Conservation (phyloP, 2,888 invertebrate genomes). For the Muschampia plurimacula region DNA sequence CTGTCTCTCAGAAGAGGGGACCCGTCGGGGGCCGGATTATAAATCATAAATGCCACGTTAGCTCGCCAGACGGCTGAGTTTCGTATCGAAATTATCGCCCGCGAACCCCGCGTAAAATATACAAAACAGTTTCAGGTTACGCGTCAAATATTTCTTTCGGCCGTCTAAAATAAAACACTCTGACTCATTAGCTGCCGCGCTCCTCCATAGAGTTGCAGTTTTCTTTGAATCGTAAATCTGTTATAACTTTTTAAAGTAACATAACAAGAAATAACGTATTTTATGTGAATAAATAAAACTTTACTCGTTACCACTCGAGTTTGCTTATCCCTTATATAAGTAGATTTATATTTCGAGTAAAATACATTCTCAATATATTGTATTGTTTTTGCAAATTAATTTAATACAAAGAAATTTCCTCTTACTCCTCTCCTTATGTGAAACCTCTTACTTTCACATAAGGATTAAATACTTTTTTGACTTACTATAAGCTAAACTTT, state of each 20-base stretch:
- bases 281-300: not conserved
- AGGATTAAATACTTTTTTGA: too few species aligned
- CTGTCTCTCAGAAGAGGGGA: conserved; percentile 75
- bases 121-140: conserved; percentile 81
- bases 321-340: not conserved
- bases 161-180: conserved; percentile 65
- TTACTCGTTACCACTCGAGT: not conserved
- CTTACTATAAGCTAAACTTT: too few species aligned
- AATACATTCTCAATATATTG: too few species aligned
- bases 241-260: conserved; percentile 19
- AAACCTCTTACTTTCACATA: not conserved
- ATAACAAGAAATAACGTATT: conserved; percentile 22
- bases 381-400: too few species aligned
- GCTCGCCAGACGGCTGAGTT: conserved; percentile 61
- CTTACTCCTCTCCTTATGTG: too few species aligned
- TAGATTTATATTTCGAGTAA: not conserved
- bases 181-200: conserved; percentile 63
- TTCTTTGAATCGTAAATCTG: conserved; percentile 29
- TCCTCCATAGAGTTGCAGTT: conserved; percentile 40
- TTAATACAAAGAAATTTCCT: too few species aligned
- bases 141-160: conserved; percentile 73
- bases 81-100: conserved; percentile 80
- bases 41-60: conserved; percentile 83
- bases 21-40: conserved; percentile 79
- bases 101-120: conserved; percentile 73